Base-by-base conservation (phyloP, 2,888 invertebrate genomes). In the Liodrosophila aerea region DNA sequence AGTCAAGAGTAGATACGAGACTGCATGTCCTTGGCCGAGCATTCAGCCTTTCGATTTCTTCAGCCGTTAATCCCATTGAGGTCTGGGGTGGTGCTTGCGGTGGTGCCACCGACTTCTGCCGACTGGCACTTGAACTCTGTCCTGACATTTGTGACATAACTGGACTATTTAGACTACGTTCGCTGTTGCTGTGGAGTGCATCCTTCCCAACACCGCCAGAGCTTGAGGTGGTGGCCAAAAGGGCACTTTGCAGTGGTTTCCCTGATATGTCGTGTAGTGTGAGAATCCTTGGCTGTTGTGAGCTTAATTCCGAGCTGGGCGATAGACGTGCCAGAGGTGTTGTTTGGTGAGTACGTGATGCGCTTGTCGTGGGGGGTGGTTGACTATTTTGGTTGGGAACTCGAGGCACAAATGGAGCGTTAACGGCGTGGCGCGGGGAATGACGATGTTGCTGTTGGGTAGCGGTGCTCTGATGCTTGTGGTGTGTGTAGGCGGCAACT, bases 201-300 rank as follows among this genome's bases (percentile, higher is more conserved):
- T 96, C 96, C 90, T 96, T 96, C 7, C 95, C 95, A 1, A 95
- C 96, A 2, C 95, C 95, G 1, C 96, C 96, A 0, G 96, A 96
- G 82, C 96, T 95, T 1, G 96, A 97, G 1, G 96, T 96, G 3
- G 97, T 97, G 3, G 97, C 97, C 59, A 97, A 90, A 9, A 97
- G 91, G 0, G 97, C 97, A 76, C 95, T 96, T 88, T 97, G 97
- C 44, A 97, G 89, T 0, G 97, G 97, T 87, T 97, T 97, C 1
- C 97, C 97, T 66, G 97, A 97, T 86, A 97, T 97, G 87, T 97
- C 97, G 89, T 97, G 96, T 30, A 97, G 91, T 0, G 97, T 97
- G n/a, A 97, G 91, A 82, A 98, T 98, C 71, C 97, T 92, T 0
- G 97, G 97, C 82, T 97, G 97, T 87, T 97, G 97, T 7, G 95